A percentile compares a stretch with the other conserved stretches of the same genome.
Conservation (phyloP, 2,888 invertebrate genomes). For the Melieria omissa region DNA sequence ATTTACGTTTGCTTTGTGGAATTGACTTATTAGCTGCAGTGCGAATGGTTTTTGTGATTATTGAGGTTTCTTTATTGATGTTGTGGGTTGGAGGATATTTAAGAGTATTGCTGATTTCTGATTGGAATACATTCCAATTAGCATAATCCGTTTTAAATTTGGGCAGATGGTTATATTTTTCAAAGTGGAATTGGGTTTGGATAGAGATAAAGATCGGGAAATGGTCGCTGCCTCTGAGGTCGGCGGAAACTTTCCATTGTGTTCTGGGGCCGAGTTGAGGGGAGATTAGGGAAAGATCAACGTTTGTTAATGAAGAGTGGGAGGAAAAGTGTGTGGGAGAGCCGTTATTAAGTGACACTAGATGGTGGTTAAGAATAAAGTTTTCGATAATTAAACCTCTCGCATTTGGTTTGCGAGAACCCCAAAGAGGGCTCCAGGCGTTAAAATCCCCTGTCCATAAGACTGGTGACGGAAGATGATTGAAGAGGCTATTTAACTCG, state of each 20-base stretch:
- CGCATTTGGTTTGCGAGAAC: background rate
- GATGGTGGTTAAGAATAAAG: background rate
- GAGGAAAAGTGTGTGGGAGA: background rate
- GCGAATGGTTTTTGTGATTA: too few relatives aligned
- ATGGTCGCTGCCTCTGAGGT: background rate
- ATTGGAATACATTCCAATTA: background rate
- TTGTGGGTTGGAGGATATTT: background rate
- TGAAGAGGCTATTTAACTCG: background rate
- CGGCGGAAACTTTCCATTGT: background rate
- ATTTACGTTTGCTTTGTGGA: constrained; percentile 2
- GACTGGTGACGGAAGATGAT: background rate
- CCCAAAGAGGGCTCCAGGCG: constrained; percentile 4
- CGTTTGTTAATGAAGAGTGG: background rate
- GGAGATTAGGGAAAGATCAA: background rate
- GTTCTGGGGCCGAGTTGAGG: background rate
- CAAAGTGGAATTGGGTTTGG: background rate
- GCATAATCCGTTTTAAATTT: background rate
- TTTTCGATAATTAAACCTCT: constrained; percentile 2
- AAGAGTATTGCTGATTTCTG: background rate
- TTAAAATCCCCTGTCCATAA: constrained; percentile 4
- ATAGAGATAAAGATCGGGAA: background rate
- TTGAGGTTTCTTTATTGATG: background rate
- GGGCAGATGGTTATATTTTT: constrained; percentile 1
- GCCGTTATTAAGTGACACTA: background rate
- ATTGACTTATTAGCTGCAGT: constrained; percentile 8